Evolutionary conservation across 2,113 vertebrate genomes (phyloP).

Genomic region (Pterocles orientalis): DNA sequence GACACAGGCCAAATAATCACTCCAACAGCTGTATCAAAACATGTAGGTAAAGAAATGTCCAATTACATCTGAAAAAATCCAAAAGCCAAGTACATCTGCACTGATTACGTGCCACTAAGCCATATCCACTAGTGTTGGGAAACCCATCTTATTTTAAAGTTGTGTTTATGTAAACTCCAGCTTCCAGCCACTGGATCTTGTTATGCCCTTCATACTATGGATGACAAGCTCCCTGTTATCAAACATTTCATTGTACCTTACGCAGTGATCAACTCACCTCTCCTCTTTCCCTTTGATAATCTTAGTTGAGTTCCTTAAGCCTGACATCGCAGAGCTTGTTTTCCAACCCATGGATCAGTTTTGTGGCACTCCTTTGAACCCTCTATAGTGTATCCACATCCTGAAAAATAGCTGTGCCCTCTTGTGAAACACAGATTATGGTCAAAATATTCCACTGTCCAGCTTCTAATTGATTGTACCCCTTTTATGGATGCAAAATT

Average conservation of each 20-base stretch:
- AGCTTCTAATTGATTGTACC: not conserved
- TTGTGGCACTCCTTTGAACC: not conserved
- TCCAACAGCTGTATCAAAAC: not conserved
- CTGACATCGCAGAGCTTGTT: not conserved
- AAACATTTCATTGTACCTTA: not conserved
- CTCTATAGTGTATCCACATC: not conserved
- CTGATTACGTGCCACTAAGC: not conserved
- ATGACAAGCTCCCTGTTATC: not conserved
- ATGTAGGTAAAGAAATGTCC: not conserved
- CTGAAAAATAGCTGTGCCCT: not conserved
- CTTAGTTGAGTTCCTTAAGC: slow-evolving; percentile 14
- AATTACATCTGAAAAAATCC: not conserved
- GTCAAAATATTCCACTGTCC: not conserved
- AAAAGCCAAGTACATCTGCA: not conserved
- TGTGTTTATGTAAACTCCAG: not conserved
- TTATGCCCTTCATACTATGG: not conserved
- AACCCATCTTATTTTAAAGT: not conserved
- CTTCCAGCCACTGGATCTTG: not conserved
- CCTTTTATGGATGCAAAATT: not conserved
- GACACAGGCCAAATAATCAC: not conserved
- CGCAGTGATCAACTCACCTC: not conserved
- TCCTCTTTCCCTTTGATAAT: slow-evolving; percentile 21
- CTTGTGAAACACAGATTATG: not conserved
- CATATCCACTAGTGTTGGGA: not conserved
- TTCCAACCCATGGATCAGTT: not conserved